Evolutionary conservation across 1,140 invertebrate species (phyloP), one percentile per base, ranked within the genome.

Genomic region (Bactericera cockerelli): DNA sequence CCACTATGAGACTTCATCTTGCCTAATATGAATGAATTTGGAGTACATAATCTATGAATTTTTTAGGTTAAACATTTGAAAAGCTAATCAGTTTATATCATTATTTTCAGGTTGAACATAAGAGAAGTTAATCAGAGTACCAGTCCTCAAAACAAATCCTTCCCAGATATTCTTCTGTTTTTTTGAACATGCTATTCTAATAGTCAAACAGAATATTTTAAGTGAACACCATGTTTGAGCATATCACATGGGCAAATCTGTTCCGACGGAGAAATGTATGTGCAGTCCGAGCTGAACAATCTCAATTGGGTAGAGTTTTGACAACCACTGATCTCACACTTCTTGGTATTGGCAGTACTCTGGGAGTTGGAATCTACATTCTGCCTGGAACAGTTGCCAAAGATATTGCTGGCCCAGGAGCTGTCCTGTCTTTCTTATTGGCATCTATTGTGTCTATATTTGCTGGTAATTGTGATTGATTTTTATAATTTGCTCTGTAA

Each of bases 301-400:
- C 80, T 1, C 75, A 81, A 67, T 72, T 94, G 58, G 79, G 81
- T 0, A 72, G 89, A 65, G 86, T 87, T 11, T 74, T 94, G 14
- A 82, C 78, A 13, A 73, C 89, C 0, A 65, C 89, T 16, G 89
- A 93, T 72, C 74, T 93, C 2, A 89, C 84, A 0, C 82, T 0
- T 71, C 92, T 14, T 88, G 89, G 2, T 84, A 59, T 95, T 28
- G 92, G 92, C 14, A 85, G 86, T 61, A 94, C 91, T 0, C 74
- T 95, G 1, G 92, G 91, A 1, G 75, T 94, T 16, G 92, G 92
- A 0, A 88, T 94, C 13, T 96, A 95, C 70, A 88, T 96, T 1
- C 74, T 95, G 22, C 89, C 89, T 6, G 92, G 92, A 14, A 80
- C 86, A 58, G 90, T 94, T 0, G 89, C 90, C 13, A 87, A 82